Evolutionary conservation across 2,888 invertebrate genomes (phyloP), one percentile per base, ranked within the genome.

Genomic region (Volucella inanis): DNA sequence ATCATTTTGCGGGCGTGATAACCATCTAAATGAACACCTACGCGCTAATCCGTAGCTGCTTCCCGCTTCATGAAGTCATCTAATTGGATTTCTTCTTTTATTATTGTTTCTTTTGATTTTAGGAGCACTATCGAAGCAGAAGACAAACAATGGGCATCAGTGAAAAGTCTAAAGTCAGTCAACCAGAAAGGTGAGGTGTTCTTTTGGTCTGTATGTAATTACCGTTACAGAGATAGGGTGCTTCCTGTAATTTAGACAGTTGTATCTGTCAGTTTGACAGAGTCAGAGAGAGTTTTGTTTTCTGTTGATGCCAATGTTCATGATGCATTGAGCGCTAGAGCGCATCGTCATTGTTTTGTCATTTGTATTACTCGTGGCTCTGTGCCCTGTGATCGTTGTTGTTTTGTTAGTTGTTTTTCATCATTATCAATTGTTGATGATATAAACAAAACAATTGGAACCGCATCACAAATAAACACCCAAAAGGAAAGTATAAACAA

Each of bases 11-110:
- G 84, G 84, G 84, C 70, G 84, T 79, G 84, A 84, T 79, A 80
- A 71, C 49, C 75, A 84, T 84, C 84, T 75, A 67, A 84, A 79
- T 76, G 71, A 84, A 84, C 84, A 84, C 84, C 79, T 80, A 84
- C 84, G 80, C 55, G 55, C 65, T 31, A 18, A 31, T 31, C 31
- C 31, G 31, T 31, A 31, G 31, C 31, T 31, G 64, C 75, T 75
- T 76, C 50, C 65, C 79, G 79, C 84, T 79, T 65, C 79, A 75
- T 49, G 75, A 65, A 75, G 65, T 71, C 71, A 50, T 79, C 76
- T 84, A 84, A 79, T 79, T 84, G 79, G 65, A 64, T 68, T 83
- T 74, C 55, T 75, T 14, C 31, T 31, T 31, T 6, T 31, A 6
- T 31, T 31, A 6, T 31, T 31, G 31, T 31, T 31, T 6, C 31